Base-by-base conservation (phyloP, 1,140 invertebrate genomes). In the Ctenoplectra terminalis region DNA sequence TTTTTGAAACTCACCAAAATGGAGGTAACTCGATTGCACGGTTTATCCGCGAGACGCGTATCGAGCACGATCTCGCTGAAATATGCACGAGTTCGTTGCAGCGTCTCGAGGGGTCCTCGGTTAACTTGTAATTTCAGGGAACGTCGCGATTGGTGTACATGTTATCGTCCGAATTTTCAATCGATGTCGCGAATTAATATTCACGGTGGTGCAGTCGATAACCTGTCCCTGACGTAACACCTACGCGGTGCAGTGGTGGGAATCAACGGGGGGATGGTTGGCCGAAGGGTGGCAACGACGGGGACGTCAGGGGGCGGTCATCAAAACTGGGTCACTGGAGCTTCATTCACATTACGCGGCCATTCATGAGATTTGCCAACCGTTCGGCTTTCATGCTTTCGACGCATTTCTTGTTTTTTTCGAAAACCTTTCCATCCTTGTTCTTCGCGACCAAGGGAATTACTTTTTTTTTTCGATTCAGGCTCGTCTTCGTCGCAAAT, bases 301-400 rank as follows among this genome's bases (percentile, higher is more conserved):
- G 81, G 84, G 77, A 73, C 81, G 66, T 63, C 77, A 79, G 61
- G 66, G 83, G 83, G 88, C 70, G 83, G 61, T 76, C 78, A 79
- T 80, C 85, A 79, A 87, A 93, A 92, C 90, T 93, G 81, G 93
- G 92, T 93, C 92, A 93, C 90, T 93, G 92, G 92, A 93, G 91
- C 93, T 93, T 93, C 93, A 93, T 93, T 93, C 93, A 93, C 93
- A 93, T 93, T 93, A 93, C 92, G 91, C 91, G 92, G 88, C 93
- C 93, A 93, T 93, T 93, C 93, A 93, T 93, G 92, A 93, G 93
- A 92, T 92, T 90, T 92, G 90, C 90, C 88, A 92, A 93, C 91
- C 90, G 88, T 92, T 92, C 89, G 91, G 91, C 87, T 92, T 89
- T 88, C 87, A 85, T 89, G 78, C 84, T 84, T 82, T 87, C 67